Conservation (phyloP, 2,888 invertebrate genomes). For the Hoplodrina ambigua region DNA sequence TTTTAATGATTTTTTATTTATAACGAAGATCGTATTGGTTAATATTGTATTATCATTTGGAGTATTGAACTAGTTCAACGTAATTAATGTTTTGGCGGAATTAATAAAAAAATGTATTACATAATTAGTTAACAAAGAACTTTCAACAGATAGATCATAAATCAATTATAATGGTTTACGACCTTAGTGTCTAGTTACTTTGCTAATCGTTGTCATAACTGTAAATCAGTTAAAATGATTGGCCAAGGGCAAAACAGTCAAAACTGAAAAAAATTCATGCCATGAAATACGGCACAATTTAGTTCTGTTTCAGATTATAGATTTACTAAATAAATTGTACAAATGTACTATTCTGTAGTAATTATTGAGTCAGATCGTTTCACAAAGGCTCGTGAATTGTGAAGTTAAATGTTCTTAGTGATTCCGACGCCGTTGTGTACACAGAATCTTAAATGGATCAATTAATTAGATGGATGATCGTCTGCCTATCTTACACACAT, state of each 20-base stretch:
- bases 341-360: constrained; percentile 3
- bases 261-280: constrained; percentile 13
- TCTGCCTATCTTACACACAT: constrained; percentile 2
- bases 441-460: constrained; percentile 19
- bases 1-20: too few relatives aligned
- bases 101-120: constrained; percentile 5
- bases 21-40: too few relatives aligned
- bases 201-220: constrained; percentile 22
- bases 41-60: too few relatives aligned
- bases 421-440: constrained; percentile 26
- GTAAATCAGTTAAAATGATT: constrained; percentile 30
- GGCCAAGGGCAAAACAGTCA: constrained; percentile 22
- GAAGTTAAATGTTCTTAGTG: constrained; percentile 27
- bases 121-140: constrained; percentile 1
- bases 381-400: constrained; percentile 20
- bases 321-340: constrained; percentile 15
- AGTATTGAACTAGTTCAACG: too few relatives aligned
- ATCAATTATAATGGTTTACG: constrained; percentile 23
- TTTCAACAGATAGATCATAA: constrained; percentile 7
- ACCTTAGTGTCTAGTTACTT: constrained; percentile 14
- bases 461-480: constrained; percentile 36
- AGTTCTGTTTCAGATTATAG: constrained; percentile 17
- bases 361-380: constrained; percentile 17
- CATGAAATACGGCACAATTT: constrained; percentile 9
- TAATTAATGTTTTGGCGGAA: too few relatives aligned